Evolutionary conservation across 2,113 vertebrate genomes (phyloP), one percentile per base, ranked within the genome.

Genomic region (Poeciliopsis occidentalis): DNA sequence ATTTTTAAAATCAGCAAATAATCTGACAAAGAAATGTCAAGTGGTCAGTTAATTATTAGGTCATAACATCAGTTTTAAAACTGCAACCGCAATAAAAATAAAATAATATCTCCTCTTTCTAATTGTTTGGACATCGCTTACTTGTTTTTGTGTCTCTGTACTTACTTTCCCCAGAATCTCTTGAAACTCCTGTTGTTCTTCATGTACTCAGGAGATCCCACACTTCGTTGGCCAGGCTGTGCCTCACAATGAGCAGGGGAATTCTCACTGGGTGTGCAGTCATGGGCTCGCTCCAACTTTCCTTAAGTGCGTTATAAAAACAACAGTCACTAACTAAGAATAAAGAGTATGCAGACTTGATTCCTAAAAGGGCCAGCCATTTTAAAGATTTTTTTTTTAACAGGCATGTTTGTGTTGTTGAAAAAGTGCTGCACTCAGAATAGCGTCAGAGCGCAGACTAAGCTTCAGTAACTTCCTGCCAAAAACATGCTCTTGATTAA

Each of bases 151-250:
- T 64, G 71, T 76, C 34, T 4, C 15, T 54, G 69, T 22, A 94
- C 97, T 97, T 94, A 99, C 98, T 96, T 99, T 90, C 97, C 98
- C 97, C 97, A 99, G 81, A 99, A 96, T 88, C 96, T 98, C 92
- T 93, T 97, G 89, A 99, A 96, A 83, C 97, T 98, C 90, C 96
- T 97, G 85, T 96, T 96, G 71, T 95, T 99, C 91, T 95, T 98
- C 85, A 95, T 94, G 80, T 94, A 95, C 82, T 99, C 97, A 66
- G 96, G 93, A 57, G 95, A 96, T 75, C 97, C 76, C 4, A 96
- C 94, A 76, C 95, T 94, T 4, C 96, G 95, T 39, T 95, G 92
- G n/a, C 94, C 87, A 0, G 95, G 93, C 61, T 97, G 96, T 0
- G 63, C 91, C 60, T 93, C 95, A 26, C 93, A 96, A 27, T 95